A percentile compares a stretch with the other conserved stretches of the same genome.
Evolutionary conservation across 2,113 vertebrate species (phyloP).

Genomic region (Lasiurus cinereus): DNA sequence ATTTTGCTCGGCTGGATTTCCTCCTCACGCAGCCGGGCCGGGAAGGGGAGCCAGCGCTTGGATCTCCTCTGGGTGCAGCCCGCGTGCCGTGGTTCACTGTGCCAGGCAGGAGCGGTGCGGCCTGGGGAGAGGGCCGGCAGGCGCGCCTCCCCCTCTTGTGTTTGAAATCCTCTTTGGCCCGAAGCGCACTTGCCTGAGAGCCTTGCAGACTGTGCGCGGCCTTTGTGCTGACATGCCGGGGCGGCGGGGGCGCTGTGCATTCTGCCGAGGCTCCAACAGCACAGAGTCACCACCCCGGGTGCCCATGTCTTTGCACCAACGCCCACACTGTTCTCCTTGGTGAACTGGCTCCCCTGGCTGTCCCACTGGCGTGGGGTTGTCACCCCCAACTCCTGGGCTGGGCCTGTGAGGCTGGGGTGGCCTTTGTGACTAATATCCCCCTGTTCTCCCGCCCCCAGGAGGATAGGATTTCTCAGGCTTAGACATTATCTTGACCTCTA

Average conservation of each 20-base stretch:
- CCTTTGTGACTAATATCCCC: not conserved
- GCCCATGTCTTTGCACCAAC: not conserved
- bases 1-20: not conserved
- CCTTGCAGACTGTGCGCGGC: not conserved
- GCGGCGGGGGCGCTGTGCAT: not conserved
- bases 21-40: not conserved
- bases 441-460: not conserved
- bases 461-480: not conserved
- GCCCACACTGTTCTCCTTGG: not conserved
- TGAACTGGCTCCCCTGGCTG: too few relatives aligned
- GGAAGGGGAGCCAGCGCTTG: not conserved
- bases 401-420: not conserved
- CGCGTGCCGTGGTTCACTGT: not conserved
- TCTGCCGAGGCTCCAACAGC: not conserved
- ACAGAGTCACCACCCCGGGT: not conserved
- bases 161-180: not conserved
- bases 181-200: not conserved
- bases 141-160: not conserved
- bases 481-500: not conserved
- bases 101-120: not conserved
- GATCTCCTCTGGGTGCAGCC: not conserved
- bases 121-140: rapidly evolving
- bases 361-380: not conserved
- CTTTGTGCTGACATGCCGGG: not conserved
- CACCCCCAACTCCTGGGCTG: not conserved